Evolutionary conservation across 2,797 vertebrate genomes (phyloP).

Genomic region (Cyclura pinguis): DNA sequence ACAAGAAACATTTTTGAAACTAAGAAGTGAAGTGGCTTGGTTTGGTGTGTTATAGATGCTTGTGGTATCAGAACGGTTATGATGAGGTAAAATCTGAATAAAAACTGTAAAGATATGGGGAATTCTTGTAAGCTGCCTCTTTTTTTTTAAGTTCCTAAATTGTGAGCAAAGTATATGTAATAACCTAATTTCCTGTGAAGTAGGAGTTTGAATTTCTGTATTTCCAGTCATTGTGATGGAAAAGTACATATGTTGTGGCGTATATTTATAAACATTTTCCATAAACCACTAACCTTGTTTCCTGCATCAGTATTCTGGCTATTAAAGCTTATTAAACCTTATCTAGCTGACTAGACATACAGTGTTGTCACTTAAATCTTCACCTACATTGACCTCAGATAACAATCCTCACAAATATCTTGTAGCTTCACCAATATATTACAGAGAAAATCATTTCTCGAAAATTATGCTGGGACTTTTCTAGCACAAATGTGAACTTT

Average conservation of each 20-base stretch:
- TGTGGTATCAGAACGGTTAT: neutral
- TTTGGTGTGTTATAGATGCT: neutral
- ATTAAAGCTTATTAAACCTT: neutral
- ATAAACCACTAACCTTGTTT: neutral
- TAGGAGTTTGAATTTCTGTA: neutral
- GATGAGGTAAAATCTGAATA: neutral
- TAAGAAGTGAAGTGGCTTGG: neutral
- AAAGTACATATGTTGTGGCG: neutral
- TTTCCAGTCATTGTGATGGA: neutral
- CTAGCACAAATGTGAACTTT: neutral
- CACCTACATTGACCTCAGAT: neutral
- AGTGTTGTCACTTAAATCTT: neutral
- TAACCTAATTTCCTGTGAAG: neutral
- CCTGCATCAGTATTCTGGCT: neutral
- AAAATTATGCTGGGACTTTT: conserved; percentile 8
- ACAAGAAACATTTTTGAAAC: neutral
- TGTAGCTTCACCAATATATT: neutral
- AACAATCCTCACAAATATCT: no score
- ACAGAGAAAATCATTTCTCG: neutral
- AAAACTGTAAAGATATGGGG: no score
- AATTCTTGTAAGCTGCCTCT: neutral
- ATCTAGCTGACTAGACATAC: neutral
- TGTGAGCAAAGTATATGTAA: neutral
- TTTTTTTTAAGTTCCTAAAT: neutral
- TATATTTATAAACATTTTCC: neutral